These are phyloP conservation scores for Drosophila setifemur DNA, from an alignment of 1,140 invertebrate species.

Conservation along the genomic window DNA sequence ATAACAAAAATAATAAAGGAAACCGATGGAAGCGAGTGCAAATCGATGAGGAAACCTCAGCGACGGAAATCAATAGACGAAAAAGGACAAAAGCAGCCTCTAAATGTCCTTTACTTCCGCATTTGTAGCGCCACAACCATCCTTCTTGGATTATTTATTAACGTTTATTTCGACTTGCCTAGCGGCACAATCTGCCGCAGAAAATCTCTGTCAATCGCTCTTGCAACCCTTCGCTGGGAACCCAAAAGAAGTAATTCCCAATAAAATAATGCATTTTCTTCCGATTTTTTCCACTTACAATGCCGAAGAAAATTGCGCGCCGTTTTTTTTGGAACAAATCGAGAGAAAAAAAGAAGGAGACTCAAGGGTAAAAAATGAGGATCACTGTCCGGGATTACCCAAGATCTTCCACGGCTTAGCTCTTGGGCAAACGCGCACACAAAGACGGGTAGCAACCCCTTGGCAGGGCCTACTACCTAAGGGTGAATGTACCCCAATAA, in stretches of 20 bases:
- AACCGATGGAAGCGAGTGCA: slow-evolving; percentile 29
- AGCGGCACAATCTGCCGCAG: slow-evolving; percentile 54
- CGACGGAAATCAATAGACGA: slow-evolving; percentile 57
- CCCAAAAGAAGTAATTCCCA: slow-evolving; percentile 13
- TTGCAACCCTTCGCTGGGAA: slow-evolving; percentile 57
- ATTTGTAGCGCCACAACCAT: slow-evolving; percentile 51
- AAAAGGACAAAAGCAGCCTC: slow-evolving; percentile 42
- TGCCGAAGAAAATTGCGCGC: slow-evolving; percentile 55
- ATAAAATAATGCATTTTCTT: slow-evolving; percentile 68
- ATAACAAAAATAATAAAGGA: slow-evolving; percentile 1
- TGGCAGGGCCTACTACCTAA: slow-evolving; percentile 17
- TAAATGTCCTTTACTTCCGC: slow-evolving; percentile 66
- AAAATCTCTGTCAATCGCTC: slow-evolving; percentile 61
- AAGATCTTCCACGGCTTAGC: slow-evolving; percentile 80
- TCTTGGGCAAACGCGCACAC: slow-evolving; percentile 42
- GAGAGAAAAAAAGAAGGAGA: slow-evolving; percentile 15
- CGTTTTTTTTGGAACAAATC: slow-evolving; percentile 46
- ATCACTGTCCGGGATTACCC: slow-evolving; percentile 73
- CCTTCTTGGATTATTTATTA: slow-evolving; percentile 64
- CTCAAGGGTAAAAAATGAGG: slow-evolving; percentile 80
- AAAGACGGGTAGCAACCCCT: slow-evolving; percentile 23
- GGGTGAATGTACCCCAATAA: slow-evolving; percentile 56
- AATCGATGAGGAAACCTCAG: slow-evolving; percentile 49
- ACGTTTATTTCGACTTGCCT: slow-evolving; percentile 72
- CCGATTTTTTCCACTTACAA: slow-evolving; percentile 49